Evolutionary conservation across 1,140 invertebrate genomes (phyloP).

Genomic region (Hyles vespertilio): DNA sequence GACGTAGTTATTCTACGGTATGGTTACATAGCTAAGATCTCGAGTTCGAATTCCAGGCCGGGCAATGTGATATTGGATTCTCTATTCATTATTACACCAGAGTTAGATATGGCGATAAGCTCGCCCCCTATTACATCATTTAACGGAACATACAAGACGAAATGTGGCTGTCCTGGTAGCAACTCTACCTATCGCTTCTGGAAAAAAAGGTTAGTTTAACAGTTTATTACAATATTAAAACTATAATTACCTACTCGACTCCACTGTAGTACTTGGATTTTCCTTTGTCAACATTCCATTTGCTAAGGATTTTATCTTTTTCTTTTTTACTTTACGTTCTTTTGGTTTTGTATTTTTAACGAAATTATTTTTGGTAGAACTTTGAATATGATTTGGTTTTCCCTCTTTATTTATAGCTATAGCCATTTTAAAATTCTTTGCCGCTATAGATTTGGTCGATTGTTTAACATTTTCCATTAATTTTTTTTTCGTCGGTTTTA

Average conservation of each 20-base stretch:
- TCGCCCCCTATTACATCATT: no score
- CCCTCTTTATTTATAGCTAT: constrained; percentile 10
- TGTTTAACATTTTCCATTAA: not conserved
- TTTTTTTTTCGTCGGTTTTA: constrained; percentile 12
- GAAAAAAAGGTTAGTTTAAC: no score
- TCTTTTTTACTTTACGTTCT: constrained; percentile 7
- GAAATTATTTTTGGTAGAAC: not conserved
- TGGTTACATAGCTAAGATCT: no score
- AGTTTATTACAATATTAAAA: not conserved
- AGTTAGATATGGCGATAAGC: no score
- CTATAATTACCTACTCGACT: not conserved
- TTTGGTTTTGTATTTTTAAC: constrained; percentile 11
- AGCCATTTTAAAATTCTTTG: not conserved
- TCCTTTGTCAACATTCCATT: not conserved
- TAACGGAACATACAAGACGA: no score
- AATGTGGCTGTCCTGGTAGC: no score
- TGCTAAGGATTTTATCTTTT: not conserved
- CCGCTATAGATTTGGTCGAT: not conserved
- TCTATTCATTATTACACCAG: no score
- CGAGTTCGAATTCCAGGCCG: no score
- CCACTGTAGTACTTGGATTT: not conserved
- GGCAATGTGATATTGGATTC: no score
- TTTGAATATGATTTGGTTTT: constrained; percentile 1
- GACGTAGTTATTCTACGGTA: no score
- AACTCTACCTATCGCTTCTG: not conserved